Conservation (phyloP, 1,140 invertebrate species). For the Drosophila tropicalis region DNA sequence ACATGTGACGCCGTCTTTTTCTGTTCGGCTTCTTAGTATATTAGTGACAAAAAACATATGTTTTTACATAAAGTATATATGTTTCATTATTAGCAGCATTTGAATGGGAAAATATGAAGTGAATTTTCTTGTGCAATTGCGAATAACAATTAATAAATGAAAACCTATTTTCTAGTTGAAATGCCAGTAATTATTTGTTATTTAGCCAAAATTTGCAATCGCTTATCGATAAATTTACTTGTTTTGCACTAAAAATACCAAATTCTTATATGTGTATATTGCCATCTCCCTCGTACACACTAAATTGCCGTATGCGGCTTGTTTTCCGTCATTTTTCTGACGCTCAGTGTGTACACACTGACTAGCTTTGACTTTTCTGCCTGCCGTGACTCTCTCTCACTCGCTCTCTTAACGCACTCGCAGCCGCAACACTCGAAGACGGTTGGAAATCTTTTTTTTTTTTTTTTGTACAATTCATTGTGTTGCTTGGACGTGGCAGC, state of each 20-base stretch:
- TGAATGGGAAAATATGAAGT: background rate
- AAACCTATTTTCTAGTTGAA: background rate
- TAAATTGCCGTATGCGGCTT: conserved; percentile 42
- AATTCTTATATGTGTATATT: background rate
- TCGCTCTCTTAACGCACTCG: conserved; percentile 54
- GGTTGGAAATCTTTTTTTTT: conserved; percentile 19
- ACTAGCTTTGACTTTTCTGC: conserved; percentile 5
- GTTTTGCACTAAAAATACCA: conserved; percentile 2
- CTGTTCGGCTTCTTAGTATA: background rate
- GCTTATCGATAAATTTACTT: background rate
- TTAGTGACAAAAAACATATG: background rate
- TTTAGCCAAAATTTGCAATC: background rate
- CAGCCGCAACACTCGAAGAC: conserved; percentile 45
- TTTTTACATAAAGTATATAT: background rate
- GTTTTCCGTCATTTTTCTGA: conserved; percentile 56
- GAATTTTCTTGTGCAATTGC: background rate
- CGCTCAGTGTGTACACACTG: conserved; percentile 48
- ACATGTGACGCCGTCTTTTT: conserved; percentile 12
- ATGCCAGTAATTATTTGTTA: conserved; percentile 1
- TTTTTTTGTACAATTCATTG: conserved; percentile 75
- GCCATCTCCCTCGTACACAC: background rate
- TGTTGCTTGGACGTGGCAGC: conserved; percentile 83
- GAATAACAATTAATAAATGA: background rate
- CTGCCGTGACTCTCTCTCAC: conserved; percentile 37
- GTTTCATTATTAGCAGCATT: background rate